These are phyloP conservation scores for Tangara arthus DNA, from an alignment of 2,797 vertebrate species.

Conservation along the genomic window DNA sequence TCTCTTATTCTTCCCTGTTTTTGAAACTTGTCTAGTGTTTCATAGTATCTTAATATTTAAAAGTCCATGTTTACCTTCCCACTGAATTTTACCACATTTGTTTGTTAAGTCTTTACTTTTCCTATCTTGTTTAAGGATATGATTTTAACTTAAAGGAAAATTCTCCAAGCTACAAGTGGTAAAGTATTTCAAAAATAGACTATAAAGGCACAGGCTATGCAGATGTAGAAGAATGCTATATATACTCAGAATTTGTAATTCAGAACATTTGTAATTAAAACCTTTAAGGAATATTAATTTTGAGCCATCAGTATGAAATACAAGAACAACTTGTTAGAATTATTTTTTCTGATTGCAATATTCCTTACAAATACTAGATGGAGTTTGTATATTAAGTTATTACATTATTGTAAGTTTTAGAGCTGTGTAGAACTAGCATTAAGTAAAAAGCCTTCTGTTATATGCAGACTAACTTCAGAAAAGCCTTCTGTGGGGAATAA, in stretches of 20 bases:
- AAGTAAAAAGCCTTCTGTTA: background rate
- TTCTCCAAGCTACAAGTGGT: slow-evolving; percentile 16
- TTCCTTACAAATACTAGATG: background rate
- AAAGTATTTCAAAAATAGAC: slow-evolving; percentile 15
- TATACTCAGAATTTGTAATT: background rate
- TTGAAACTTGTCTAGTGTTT: background rate
- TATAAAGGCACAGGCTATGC: background rate
- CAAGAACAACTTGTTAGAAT: background rate
- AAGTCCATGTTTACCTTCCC: slow-evolving; percentile 24
- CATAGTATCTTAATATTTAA: background rate
- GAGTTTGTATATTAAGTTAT: background rate
- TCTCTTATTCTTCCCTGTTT: slow-evolving; percentile 6
- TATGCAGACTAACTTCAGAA: background rate
- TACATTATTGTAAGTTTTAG: background rate
- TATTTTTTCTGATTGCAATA: background rate
- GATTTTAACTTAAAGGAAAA: slow-evolving; percentile 50
- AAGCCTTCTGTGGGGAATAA: slow-evolving; percentile 29
- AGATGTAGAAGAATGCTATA: background rate
- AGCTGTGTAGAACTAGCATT: background rate
- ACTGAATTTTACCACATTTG: slow-evolving; percentile 30
- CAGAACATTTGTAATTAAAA: background rate
- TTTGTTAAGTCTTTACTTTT: slow-evolving; percentile 60
- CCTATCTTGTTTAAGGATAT: slow-evolving; percentile 36
- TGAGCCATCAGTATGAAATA: background rate
- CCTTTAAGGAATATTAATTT: background rate